Percentiles rank a stretch among this genome's conserved stretches.
Conservation (phyloP, 30 jellyfish, hydroid and myxozoan species). For the Aurelia sp. region DNA sequence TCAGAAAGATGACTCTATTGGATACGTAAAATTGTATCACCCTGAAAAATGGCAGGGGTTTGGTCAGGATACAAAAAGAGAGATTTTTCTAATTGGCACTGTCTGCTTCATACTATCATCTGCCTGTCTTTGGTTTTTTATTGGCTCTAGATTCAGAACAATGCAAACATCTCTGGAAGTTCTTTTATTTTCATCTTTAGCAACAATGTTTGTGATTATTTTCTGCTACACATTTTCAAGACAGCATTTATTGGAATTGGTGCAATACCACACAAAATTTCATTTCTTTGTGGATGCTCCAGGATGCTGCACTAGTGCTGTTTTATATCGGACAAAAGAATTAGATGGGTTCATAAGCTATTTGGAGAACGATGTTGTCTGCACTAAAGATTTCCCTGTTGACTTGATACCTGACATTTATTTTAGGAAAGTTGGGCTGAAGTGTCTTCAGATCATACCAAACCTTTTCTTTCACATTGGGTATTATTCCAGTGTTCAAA, state of each 20-base stretch:
- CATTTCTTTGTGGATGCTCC: constrained; percentile 26
- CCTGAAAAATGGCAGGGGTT: constrained; percentile 67
- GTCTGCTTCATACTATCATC: not conserved
- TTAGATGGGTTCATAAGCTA: constrained; percentile 7
- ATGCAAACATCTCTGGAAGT: not conserved
- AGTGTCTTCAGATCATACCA: constrained; percentile 45
- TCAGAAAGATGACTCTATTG: constrained; percentile 22
- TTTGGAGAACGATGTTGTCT: constrained; percentile 13
- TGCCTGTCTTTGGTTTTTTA: not conserved
- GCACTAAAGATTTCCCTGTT: constrained; percentile 10
- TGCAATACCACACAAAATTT: not conserved
- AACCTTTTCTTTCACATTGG: constrained; percentile 49
- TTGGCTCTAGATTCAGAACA: not conserved
- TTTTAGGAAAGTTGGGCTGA: not conserved
- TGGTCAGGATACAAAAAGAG: constrained; percentile 52
- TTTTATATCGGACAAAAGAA: constrained; percentile 21
- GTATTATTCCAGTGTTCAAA: constrained; percentile 11
- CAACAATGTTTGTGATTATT: not conserved
- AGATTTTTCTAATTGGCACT: not conserved
- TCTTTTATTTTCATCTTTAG: not conserved
- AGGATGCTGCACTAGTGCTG: constrained; percentile 57
- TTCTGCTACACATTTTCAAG: constrained; percentile 56
- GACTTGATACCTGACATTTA: constrained; percentile 34
- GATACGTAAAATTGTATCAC: constrained; percentile 34
- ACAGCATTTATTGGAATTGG: constrained; percentile 37